phyloP scores from a whole-genome alignment of 2,113 vertebrate genomes.

The Lynx canadensis region DNA sequence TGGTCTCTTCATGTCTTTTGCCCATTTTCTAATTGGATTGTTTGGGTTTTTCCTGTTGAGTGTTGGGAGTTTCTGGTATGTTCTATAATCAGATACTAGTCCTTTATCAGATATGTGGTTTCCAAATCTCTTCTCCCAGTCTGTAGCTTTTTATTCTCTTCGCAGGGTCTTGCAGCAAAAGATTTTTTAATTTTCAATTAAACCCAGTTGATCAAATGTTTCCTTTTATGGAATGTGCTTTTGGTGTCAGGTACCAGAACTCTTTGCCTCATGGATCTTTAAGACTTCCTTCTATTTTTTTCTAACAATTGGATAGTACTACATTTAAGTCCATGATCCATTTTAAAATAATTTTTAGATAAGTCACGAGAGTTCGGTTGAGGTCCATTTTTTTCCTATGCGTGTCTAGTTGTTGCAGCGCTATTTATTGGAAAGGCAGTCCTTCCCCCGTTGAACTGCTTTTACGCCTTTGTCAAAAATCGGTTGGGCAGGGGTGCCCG shows the following conservation, averaged over 20 bases:
- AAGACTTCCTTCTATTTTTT: not conserved
- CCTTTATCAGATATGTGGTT: not conserved
- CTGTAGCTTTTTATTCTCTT: not conserved
- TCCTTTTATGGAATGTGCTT: not conserved
- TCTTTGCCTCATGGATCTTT: not conserved
- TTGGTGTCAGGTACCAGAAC: not conserved
- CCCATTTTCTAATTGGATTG: not conserved
- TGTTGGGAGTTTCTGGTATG: not conserved
- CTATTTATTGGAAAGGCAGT: not conserved
- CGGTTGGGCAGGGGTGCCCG: not conserved
- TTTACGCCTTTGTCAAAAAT: not conserved
- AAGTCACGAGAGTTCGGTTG: not conserved
- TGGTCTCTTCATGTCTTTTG: not conserved
- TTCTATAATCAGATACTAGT: not conserved
- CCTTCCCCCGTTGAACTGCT: not conserved
- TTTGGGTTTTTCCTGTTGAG: not conserved
- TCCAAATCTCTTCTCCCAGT: not conserved
- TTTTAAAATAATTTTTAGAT: not conserved
- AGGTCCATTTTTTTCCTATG: not conserved
- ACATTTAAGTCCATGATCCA: not conserved
- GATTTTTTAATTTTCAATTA: not conserved
- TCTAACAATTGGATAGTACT: not conserved
- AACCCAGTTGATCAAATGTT: not conserved
- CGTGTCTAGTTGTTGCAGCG: not conserved
- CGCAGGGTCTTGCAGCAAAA: not conserved